Percentiles rank a stretch among this genome's conserved stretches.
phyloP scores from a whole-genome alignment of 2,888 invertebrate species.

The Nomada fucata region DNA sequence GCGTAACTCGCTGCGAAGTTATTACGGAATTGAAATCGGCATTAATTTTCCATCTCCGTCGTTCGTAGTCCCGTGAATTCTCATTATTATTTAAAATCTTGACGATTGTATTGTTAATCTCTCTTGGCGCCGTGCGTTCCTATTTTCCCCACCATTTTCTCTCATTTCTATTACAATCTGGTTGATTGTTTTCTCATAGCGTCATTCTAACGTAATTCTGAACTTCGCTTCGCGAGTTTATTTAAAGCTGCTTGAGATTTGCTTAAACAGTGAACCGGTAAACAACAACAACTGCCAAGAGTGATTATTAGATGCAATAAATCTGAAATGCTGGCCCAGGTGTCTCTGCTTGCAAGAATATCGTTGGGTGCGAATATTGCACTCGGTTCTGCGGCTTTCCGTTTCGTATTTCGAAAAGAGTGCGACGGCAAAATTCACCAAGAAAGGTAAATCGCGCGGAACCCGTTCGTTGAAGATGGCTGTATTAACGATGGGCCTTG shows the following conservation, averaged over 20 bases:
- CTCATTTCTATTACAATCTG: too few species aligned
- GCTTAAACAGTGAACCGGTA: slow-evolving; percentile 26
- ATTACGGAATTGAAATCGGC: too few species aligned
- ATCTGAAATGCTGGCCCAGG: neutral
- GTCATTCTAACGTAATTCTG: too few species aligned
- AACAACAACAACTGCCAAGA: slow-evolving; percentile 28
- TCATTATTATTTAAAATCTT: too few species aligned
- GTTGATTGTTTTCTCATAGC: too few species aligned
- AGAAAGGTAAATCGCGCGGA: slow-evolving; percentile 22
- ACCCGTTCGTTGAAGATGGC: slow-evolving; percentile 46
- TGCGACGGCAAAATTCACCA: neutral
- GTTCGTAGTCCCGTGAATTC: neutral
- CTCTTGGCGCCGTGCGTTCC: too few species aligned
- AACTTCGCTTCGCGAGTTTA: slow-evolving; percentile 1
- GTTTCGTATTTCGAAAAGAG: neutral
- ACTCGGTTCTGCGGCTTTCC: neutral
- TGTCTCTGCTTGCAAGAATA: too few species aligned
- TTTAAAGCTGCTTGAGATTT: slow-evolving; percentile 26
- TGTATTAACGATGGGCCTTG: slow-evolving; percentile 42
- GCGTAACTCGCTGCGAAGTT: slow-evolving; percentile 2
- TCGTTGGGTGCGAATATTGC: too few species aligned
- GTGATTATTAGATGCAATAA: slow-evolving; percentile 13
- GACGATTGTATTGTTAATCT: too few species aligned
- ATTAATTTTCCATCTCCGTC: neutral
- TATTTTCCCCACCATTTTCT: too few species aligned